These are phyloP conservation scores for Aplocera efformata DNA, from an alignment of 2,888 invertebrate species.

Conservation along the genomic window DNA sequence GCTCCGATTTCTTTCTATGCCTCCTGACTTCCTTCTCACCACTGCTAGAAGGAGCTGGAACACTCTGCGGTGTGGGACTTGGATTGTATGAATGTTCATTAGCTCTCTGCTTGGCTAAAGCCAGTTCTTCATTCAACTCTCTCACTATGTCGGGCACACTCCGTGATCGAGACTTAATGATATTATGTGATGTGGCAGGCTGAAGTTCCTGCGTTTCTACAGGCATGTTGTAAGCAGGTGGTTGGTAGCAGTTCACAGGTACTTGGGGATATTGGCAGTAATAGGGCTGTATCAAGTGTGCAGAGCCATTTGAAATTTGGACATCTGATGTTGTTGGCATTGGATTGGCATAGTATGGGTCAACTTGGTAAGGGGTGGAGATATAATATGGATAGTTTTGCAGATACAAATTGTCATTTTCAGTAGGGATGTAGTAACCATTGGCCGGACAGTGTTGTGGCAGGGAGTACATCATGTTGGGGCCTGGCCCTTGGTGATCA, in stretches of 20 bases:
- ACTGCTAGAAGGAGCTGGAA: constrained; percentile 41
- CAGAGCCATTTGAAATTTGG: constrained; percentile 47
- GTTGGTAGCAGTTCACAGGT: constrained; percentile 43
- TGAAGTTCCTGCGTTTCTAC: constrained; percentile 30
- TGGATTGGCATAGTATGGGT: constrained; percentile 50
- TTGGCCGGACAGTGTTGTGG: constrained; percentile 59
- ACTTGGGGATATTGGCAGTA: constrained; percentile 60
- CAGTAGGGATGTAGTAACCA: constrained; percentile 60
- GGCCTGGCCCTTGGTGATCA: constrained; percentile 56
- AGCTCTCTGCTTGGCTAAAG: constrained; percentile 65
- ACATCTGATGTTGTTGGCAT: constrained; percentile 44
- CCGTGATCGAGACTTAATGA: constrained; percentile 73
- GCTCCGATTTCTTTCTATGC: constrained; percentile 49
- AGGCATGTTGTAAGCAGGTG: constrained; percentile 31
- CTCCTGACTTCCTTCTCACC: constrained; percentile 46
- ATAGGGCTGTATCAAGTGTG: constrained; percentile 63
- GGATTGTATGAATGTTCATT: constrained; percentile 74
- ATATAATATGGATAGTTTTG: constrained; percentile 68
- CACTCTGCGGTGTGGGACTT: constrained; percentile 67
- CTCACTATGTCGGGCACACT: constrained; percentile 89
- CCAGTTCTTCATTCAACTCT: constrained; percentile 85
- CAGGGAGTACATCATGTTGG: constrained; percentile 56
- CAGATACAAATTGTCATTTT: constrained; percentile 57
- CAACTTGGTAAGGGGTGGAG: constrained; percentile 47
- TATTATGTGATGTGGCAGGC: constrained; percentile 38